phyloP scores from a whole-genome alignment of 1,140 invertebrate genomes.

The Sycophila sp. region DNA sequence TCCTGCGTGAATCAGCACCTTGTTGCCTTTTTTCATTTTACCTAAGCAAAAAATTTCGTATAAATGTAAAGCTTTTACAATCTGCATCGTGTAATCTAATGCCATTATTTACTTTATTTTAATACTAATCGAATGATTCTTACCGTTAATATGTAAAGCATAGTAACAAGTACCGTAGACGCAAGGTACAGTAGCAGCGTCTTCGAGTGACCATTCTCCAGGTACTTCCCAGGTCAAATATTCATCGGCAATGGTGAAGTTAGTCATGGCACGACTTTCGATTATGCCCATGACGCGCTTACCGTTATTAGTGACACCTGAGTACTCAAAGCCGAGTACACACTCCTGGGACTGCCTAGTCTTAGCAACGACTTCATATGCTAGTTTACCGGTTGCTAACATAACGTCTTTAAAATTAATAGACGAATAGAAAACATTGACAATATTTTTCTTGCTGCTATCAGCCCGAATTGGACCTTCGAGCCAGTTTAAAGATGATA shows the following conservation, averaged over 20 bases:
- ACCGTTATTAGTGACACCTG: constrained; percentile 67
- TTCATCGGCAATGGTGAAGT: too few relatives aligned
- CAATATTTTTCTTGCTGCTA: constrained; percentile 54
- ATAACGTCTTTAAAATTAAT: too few relatives aligned
- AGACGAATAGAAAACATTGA: constrained; percentile 68
- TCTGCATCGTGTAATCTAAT: too few relatives aligned
- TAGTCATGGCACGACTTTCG: too few relatives aligned
- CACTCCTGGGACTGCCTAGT: constrained; percentile 70
- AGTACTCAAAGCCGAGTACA: constrained; percentile 77
- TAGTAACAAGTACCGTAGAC: constrained; percentile 88
- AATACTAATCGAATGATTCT: too few relatives aligned
- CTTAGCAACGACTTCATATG: constrained; percentile 70
- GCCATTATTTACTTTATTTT: too few relatives aligned
- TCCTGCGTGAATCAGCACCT: constrained; percentile 77
- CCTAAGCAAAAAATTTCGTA: constrained; percentile 42
- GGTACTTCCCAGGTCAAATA: constrained; percentile 88
- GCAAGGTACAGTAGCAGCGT: constrained; percentile 89
- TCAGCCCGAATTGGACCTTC: constrained; percentile 67
- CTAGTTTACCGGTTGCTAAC: constrained; percentile 76
- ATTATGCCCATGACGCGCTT: constrained; percentile 76
- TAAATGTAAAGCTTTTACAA: too few relatives aligned
- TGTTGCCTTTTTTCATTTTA: constrained; percentile 69
- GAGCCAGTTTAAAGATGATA: constrained; percentile 87
- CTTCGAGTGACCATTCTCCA: constrained; percentile 82
- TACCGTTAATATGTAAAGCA: constrained; percentile 71